These are phyloP conservation scores for Adelges cooleyi DNA, from an alignment of 1,140 invertebrate species.

Conservation along the genomic window DNA sequence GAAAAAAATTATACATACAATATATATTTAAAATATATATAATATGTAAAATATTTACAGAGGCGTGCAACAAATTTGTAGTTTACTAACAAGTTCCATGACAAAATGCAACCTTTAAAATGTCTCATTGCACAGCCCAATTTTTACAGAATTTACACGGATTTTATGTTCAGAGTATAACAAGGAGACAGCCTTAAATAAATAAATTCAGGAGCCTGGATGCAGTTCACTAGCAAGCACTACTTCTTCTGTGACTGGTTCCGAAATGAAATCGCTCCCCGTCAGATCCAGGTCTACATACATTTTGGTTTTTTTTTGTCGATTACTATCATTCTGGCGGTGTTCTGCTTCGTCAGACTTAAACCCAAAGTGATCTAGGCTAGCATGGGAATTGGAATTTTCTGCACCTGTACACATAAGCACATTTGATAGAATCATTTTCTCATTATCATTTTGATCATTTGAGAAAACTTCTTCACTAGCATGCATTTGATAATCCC, in stretches of 20 bases:
- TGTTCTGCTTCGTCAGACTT: neutral
- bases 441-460: conserved; percentile 22
- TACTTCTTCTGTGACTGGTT: conserved; percentile 14
- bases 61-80: neutral
- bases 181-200: neutral
- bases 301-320: conserved; percentile 14
- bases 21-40: conserved; percentile 1
- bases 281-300: conserved; percentile 20
- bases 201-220: conserved; percentile 24
- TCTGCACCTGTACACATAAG: conserved; percentile 17
- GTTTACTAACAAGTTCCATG: neutral
- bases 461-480: conserved; percentile 24
- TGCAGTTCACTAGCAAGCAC: conserved; percentile 11
- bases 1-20: neutral
- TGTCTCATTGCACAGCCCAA: neutral
- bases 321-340: conserved; percentile 12
- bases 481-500: conserved; percentile 16
- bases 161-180: conserved; percentile 14
- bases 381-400: conserved; percentile 10
- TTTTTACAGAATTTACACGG: conserved; percentile 25
- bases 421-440: conserved; percentile 19
- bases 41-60: conserved; percentile 18
- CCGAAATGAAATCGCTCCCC: conserved; percentile 17
- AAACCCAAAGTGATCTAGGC: conserved; percentile 9
- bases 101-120: neutral